phyloP scores from a whole-genome alignment of 2,113 vertebrate genomes.

The Mirounga angustirostris region DNA sequence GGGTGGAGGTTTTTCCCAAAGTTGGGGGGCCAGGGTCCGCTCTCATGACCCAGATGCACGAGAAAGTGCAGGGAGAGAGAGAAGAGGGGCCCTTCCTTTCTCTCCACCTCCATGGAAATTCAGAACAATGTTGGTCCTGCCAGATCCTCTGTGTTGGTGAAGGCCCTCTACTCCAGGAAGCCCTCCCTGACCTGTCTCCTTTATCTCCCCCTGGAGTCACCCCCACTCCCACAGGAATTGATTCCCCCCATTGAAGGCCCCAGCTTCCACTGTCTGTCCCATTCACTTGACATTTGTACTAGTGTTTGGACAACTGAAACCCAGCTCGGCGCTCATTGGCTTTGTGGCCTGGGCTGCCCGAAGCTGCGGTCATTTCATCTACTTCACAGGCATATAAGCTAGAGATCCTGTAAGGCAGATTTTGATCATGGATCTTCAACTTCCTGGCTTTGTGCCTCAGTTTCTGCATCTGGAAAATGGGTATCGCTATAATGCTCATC shows the following conservation, averaged over 20 bases:
- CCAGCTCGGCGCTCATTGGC: not conserved
- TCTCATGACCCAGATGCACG: not conserved
- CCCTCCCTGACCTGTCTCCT: not conserved
- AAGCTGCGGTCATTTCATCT: not conserved
- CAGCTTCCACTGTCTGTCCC: too few relatives aligned
- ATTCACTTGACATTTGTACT: not conserved
- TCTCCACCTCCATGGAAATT: not conserved
- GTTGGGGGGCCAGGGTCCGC: not conserved
- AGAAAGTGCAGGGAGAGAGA: not conserved
- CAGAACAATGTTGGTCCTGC: not conserved
- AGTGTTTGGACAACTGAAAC: not conserved
- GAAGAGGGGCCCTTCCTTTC: not conserved
- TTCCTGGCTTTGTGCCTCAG: not conserved
- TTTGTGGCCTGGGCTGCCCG: not conserved
- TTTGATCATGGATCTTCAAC: not conserved
- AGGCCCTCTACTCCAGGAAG: not conserved
- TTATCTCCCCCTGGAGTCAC: not conserved
- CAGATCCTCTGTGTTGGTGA: not conserved
- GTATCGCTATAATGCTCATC: not conserved
- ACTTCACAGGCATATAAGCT: not conserved
- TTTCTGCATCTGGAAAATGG: not conserved
- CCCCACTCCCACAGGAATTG: not conserved
- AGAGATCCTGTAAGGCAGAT: not conserved
- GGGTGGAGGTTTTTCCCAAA: conserved; percentile 40
- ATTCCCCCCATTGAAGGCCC: rapidly evolving